Base-by-base conservation (phyloP, 2,888 invertebrate genomes). In the Hirtodrosophila duncani region DNA sequence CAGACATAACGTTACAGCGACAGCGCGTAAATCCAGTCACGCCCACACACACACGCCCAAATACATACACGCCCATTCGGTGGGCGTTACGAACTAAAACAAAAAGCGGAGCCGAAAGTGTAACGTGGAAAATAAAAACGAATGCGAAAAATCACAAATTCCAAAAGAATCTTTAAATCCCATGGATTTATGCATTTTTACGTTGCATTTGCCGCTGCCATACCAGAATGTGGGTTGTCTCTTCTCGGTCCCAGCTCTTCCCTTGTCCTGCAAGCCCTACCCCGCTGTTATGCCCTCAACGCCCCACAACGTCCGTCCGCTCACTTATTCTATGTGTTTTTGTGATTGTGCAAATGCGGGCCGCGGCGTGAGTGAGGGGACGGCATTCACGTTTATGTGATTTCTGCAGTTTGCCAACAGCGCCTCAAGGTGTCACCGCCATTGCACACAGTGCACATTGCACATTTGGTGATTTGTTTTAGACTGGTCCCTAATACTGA, bases 71-170 rank as follows among this genome's bases (percentile, higher is more conserved):
- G 41, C 26, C 30, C 13, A 27, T n/a, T 8, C 11, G 24, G 45
- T 26, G 44, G 13, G 27, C 18, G 49, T 18, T 41, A 3, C 33
- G 13, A 53, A 44, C 60, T 58, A 50, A 71, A 71, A 71, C 62
- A 63, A 69, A 67, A 66, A 53, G 50, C 60, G 31, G 44, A 63
- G 66, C 65, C 68, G 44, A 63, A 49, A 46, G 68, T 63, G 55
- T 61, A 57, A 49, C 56, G 68, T 59, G 50, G 31, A 51, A 63
- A 68, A 67, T 63, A 63, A 71, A 72, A 70, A 60, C 56, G 56
- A 63, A 71, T 71, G 75, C 62, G 68, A 67, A 64, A 77, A 78
- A 78, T 78, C 77, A 79, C 77, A 79, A 79, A 78, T 78, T 78
- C 79, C 44, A 61, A 59, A 68, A 58, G 75, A 75, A 72, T 79